Conservation (phyloP, 2,888 invertebrate species). For the Leptodirus hochenwartii region DNA sequence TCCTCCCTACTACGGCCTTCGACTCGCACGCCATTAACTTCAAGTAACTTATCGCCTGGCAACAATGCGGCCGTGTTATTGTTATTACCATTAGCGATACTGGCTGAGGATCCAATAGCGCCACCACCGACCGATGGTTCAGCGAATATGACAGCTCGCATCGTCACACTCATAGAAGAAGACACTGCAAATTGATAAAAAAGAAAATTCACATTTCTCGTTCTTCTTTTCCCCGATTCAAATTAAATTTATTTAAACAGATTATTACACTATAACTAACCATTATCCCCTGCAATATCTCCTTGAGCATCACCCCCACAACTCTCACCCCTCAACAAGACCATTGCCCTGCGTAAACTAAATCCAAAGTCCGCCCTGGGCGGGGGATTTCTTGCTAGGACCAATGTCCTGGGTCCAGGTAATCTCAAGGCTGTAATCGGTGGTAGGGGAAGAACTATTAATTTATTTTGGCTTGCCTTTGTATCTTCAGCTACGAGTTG, state of each 20-base stretch:
- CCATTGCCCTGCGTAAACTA: slow-evolving; percentile 72
- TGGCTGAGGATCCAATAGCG: too few species aligned
- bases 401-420: slow-evolving; percentile 54
- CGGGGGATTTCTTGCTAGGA: slow-evolving; percentile 60
- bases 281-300: slow-evolving; percentile 14
- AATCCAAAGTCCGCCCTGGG: slow-evolving; percentile 89
- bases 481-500: slow-evolving; percentile 5
- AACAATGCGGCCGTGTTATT: slow-evolving; percentile 67
- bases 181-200: too few species aligned
- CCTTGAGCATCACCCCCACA: slow-evolving; percentile 26
- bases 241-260: too few species aligned
- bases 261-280: too few species aligned
- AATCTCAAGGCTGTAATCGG: slow-evolving; percentile 46
- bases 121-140: slow-evolving; percentile 67
- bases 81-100: too few species aligned
- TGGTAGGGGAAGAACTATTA: slow-evolving; percentile 55
- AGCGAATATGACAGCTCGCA: slow-evolving; percentile 69
- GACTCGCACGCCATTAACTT: slow-evolving; percentile 76
- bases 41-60: slow-evolving; percentile 86
- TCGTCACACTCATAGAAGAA: slow-evolving; percentile 26
- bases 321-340: slow-evolving; percentile 44
- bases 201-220: too few species aligned
- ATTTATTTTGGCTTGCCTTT: too few species aligned
- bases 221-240: too few species aligned
- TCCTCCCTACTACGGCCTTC: slow-evolving; percentile 76